Evolutionary conservation across 1,140 invertebrate species (phyloP), one percentile per base, ranked within the genome.

Genomic region (Psilanteris sp.): DNA sequence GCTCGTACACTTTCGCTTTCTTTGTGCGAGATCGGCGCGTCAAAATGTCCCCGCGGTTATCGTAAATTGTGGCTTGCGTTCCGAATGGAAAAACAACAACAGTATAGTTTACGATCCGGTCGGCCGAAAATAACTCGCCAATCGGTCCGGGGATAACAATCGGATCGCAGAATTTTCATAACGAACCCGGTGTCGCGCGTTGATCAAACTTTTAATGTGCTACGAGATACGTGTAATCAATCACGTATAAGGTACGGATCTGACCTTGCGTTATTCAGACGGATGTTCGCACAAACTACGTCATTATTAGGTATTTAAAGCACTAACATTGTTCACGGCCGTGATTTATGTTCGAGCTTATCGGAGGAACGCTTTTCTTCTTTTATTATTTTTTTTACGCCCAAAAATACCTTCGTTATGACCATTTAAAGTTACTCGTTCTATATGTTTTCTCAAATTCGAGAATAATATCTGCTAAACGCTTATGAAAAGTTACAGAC

Each of bases 221-320:
- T 41, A 16, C 8, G 14, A 52, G 18, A 41, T 26, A 16, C 34
- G 34, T 11, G 59, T 43, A 52, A 52, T 36, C 26, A 34, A 41
- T 64, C 59, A 34, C 59, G 59, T 50, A 52, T 24, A 41, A 57
- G 34, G 50, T 43, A 55, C 20, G 27, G 3, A 18, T 7, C 10
- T 43, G 44, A 7, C 46, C 44, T 52, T 64, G 59, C 36, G 14
- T 64, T 52, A 32, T 43, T 43, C 27, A 44, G 27, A 43, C 46
- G 59, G 46, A 64, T 52, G 27, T 52, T 52, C 59, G 37, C 59
- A 50, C 48, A 32, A 70, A 59, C 59, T 44, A 52, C 14, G 9
- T 41, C 43, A 54, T 68, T 57, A 57, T 57, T 52, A 55, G 37
- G 62, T 31, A 36, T 55, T 55, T 57, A 39, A 55, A 57, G 37